Evolutionary conservation across 2,113 vertebrate species (phyloP).

Genomic region (Solenodon paradoxus): DNA sequence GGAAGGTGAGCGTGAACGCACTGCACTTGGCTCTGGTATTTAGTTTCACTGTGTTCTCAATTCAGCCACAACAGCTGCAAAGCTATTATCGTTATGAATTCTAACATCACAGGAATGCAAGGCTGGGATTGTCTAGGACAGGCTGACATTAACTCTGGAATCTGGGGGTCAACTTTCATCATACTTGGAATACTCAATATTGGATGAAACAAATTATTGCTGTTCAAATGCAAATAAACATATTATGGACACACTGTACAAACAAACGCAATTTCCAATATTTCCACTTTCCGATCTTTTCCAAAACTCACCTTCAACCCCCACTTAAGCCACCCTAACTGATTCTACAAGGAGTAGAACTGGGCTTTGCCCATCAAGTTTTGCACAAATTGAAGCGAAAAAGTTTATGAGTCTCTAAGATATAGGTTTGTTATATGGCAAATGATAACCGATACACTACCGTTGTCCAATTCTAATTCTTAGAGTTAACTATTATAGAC

Average conservation of each 20-base stretch:
- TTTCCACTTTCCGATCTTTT: background rate
- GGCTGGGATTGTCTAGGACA: background rate
- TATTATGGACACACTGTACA: background rate
- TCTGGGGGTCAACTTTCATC: background rate
- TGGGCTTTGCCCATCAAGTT: background rate
- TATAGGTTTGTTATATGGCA: background rate
- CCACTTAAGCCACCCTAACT: background rate
- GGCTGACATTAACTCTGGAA: background rate
- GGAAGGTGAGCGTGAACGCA: background rate
- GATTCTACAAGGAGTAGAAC: background rate
- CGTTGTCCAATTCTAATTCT: background rate
- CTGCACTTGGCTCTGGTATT: conserved; percentile 57
- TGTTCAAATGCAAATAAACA: background rate
- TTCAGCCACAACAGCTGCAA: conserved; percentile 58
- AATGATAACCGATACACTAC: background rate
- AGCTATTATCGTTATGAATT: conserved; percentile 14
- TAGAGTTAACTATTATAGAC: background rate
- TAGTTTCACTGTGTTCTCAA: conserved; percentile 73
- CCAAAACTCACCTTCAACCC: background rate
- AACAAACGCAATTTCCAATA: background rate
- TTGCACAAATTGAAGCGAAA: background rate
- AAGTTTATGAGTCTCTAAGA: background rate
- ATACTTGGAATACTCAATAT: background rate
- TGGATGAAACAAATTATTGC: background rate
- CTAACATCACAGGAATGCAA: background rate